phyloP scores from a whole-genome alignment of 2,888 invertebrate species.

The Lydus trimaculatus region DNA sequence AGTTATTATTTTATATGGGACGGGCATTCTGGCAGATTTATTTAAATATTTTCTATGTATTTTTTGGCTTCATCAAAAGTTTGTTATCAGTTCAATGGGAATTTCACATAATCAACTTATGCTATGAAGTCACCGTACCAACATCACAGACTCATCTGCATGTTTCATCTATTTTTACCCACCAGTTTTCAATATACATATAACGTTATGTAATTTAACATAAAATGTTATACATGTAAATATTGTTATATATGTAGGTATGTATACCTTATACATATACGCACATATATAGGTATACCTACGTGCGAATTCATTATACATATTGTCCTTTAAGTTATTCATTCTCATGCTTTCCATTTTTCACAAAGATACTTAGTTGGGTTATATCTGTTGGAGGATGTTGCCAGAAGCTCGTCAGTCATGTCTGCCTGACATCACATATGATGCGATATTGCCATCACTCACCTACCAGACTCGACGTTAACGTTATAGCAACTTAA shows the following conservation, averaged over 20 bases:
- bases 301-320: constrained; percentile 35
- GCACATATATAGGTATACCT: constrained; percentile 15
- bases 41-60: too few species aligned
- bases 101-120: background rate
- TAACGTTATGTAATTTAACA: too few species aligned
- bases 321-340: constrained; percentile 47
- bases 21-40: too few species aligned
- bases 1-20: background rate
- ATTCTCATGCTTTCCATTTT: constrained; percentile 49
- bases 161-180: constrained; percentile 46
- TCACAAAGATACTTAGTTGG: constrained; percentile 40
- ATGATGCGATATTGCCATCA: constrained; percentile 40
- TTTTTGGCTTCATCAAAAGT: too few species aligned
- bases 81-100: too few species aligned
- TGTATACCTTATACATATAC: too few species aligned
- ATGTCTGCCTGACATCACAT: constrained; percentile 43
- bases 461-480: constrained; percentile 37
- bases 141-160: constrained; percentile 22
- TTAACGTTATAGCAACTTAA: constrained; percentile 27
- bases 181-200: background rate
- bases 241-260: constrained; percentile 22
- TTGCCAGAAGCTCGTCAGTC: constrained; percentile 44
- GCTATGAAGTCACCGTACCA: too few species aligned
- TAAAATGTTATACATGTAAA: constrained; percentile 31
- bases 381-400: constrained; percentile 41